Evolutionary conservation across 2,797 vertebrate genomes (phyloP).

Genomic region (Myotis pilosus): DNA sequence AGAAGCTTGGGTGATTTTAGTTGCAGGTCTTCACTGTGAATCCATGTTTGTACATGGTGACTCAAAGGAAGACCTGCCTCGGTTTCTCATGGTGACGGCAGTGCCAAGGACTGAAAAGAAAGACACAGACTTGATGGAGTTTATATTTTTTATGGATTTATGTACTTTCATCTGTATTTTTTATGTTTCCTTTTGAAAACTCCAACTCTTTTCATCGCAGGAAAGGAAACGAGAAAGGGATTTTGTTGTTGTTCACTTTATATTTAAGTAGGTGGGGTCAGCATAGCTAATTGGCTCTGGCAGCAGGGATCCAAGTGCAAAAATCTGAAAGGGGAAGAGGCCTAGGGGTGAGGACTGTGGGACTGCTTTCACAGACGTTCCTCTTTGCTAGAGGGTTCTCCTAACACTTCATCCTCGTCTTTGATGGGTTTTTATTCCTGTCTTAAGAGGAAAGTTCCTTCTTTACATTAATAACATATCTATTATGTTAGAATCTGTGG

Average conservation of each 20-base stretch:
- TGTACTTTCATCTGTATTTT: not conserved
- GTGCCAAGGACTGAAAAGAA: not conserved
- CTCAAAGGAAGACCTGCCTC: not conserved
- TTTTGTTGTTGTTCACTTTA: not conserved
- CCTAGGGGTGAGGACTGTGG: not conserved
- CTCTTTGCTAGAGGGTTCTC: no score
- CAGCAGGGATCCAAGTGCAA: not conserved
- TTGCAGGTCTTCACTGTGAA: not conserved
- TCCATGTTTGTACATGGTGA: not conserved
- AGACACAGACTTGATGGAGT: not conserved
- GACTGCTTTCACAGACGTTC: not conserved
- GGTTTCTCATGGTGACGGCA: not conserved
- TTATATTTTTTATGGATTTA: not conserved
- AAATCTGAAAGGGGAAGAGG: not conserved
- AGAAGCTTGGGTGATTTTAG: not conserved
- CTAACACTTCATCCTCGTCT: not conserved
- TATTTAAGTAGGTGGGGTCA: not conserved
- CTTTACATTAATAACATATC: not conserved
- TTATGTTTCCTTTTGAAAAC: conserved; percentile 2
- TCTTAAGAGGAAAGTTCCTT: not conserved
- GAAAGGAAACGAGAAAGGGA: not conserved
- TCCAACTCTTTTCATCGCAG: not conserved
- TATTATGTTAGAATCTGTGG: not conserved
- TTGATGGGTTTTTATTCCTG: not conserved
- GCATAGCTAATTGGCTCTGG: not conserved